Conservation (phyloP, 1,140 invertebrate genomes). For the Lucilia cuprina region DNA sequence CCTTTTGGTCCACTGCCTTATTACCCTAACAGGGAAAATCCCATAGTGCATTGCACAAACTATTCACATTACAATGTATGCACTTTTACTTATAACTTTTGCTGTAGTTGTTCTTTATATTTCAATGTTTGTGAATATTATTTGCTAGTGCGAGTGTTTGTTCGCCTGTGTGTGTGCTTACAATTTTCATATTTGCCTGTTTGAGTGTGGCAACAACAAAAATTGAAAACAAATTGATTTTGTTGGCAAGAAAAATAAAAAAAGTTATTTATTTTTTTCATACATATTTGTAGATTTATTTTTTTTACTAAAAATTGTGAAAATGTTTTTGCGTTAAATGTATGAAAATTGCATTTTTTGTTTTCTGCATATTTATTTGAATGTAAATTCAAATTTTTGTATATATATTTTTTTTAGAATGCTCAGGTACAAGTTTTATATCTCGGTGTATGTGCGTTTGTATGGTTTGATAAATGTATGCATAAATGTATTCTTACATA, state of each 20-base stretch:
- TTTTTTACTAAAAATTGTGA: not conserved
- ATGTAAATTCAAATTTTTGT: too few species aligned
- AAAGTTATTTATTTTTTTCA: not conserved
- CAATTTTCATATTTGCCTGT: not conserved
- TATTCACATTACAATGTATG: not conserved
- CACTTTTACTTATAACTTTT: not conserved
- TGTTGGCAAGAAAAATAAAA: conserved; percentile 1
- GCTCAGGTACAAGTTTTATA: too few species aligned
- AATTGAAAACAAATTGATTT: conserved; percentile 8
- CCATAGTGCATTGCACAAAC: not conserved
- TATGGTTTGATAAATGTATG: too few species aligned
- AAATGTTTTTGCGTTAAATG: not conserved
- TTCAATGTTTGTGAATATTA: too few species aligned
- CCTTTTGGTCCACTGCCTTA: too few species aligned
- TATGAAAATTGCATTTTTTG: not conserved
- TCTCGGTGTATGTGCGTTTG: too few species aligned
- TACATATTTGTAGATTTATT: not conserved
- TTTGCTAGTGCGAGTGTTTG: too few species aligned
- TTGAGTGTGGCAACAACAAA: not conserved
- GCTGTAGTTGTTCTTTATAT: not conserved
- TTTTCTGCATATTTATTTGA: not conserved
- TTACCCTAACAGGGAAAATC: not conserved
- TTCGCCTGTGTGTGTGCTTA: too few species aligned
- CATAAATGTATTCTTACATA: too few species aligned
- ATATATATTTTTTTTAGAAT: too few species aligned